These are phyloP conservation scores for Cervus canadensis DNA, from an alignment of 2,113 vertebrate species.

Conservation along the genomic window DNA sequence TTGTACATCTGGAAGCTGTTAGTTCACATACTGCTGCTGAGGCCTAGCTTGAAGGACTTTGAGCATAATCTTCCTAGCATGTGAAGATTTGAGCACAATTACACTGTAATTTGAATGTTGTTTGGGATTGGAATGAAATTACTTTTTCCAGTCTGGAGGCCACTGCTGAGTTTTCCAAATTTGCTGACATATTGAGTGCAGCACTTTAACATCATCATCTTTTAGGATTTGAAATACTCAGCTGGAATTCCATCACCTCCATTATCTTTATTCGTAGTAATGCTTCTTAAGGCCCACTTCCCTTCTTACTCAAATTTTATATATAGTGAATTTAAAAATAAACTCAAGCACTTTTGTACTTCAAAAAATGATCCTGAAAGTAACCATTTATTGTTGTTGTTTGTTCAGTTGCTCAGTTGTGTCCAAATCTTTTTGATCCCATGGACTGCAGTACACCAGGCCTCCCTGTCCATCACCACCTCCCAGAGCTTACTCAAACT, in stretches of 20 bases:
- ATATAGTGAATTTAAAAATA: slow-evolving; percentile 4
- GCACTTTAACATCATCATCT: not conserved
- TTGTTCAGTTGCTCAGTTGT: not conserved
- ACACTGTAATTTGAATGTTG: not conserved
- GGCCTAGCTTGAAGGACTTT: not conserved
- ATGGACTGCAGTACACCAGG: not conserved
- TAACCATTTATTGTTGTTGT: not conserved
- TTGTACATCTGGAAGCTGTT: not conserved
- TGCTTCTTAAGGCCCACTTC: not conserved
- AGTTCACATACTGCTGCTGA: not conserved
- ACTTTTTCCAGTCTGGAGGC: not conserved
- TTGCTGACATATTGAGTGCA: not conserved
- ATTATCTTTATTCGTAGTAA: not conserved
- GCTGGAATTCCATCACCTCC: not conserved
- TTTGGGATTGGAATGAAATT: not conserved
- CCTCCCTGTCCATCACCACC: not conserved
- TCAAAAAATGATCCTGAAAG: not conserved
- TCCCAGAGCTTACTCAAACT: not conserved
- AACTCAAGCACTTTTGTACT: not conserved
- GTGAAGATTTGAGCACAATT: not conserved
- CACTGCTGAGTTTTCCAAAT: not conserved
- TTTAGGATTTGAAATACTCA: not conserved
- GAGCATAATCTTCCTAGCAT: not conserved
- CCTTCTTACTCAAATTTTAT: not conserved
- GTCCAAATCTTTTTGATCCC: not conserved